Conservation (phyloP, 2,797 vertebrate genomes). For the Halcyon smyrnensis region DNA sequence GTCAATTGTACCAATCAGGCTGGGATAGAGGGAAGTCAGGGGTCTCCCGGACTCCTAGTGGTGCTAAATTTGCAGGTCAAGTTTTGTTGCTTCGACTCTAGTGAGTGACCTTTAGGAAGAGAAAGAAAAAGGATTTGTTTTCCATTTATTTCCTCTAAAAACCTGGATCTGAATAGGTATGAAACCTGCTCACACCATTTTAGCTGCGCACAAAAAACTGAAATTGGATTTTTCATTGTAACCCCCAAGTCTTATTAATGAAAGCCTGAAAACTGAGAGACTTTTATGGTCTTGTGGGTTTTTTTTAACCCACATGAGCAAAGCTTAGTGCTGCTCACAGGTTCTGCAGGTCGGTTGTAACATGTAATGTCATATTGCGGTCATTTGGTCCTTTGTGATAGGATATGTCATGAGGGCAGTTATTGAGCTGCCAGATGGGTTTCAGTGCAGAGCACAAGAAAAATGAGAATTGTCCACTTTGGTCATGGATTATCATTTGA, state of each 20-base stretch:
- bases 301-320: background rate
- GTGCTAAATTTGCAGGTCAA: background rate
- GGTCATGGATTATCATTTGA: background rate
- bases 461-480: background rate
- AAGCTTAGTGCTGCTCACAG: background rate
- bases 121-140: background rate
- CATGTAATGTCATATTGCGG: background rate
- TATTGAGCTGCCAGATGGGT: background rate
- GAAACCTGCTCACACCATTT: background rate
- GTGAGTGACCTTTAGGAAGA: background rate
- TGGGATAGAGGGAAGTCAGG: background rate
- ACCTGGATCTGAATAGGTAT: background rate
- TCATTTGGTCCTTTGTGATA: background rate
- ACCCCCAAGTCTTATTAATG: background rate
- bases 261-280: background rate
- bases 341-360: background rate
- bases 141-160: background rate
- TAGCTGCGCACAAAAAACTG: background rate
- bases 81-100: background rate
- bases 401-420: background rate
- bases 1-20: background rate
- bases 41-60: background rate
- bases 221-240: background rate
- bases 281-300: background rate
- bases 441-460: background rate